These are phyloP conservation scores for Rhabditoides inermis DNA, from an alignment of 2,888 invertebrate species.

Conservation along the genomic window DNA sequence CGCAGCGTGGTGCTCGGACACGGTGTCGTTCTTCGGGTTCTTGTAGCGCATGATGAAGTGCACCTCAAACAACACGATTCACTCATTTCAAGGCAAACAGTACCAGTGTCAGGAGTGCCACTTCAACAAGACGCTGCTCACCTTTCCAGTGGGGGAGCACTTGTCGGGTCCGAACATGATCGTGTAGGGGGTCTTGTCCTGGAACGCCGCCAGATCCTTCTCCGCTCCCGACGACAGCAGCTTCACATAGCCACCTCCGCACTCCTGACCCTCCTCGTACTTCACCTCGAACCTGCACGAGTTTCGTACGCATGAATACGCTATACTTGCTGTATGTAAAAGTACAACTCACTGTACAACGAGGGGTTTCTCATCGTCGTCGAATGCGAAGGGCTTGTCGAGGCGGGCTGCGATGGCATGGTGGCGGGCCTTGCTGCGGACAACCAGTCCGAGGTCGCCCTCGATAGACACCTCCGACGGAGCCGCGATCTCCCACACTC, in stretches of 20 bases:
- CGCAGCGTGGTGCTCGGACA: slow-evolving; percentile 83
- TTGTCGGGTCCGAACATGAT: slow-evolving; percentile 99
- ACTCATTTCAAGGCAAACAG: no score
- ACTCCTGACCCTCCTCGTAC: slow-evolving; percentile 91
- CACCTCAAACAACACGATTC: no score
- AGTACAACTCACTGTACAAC: slow-evolving; percentile 74
- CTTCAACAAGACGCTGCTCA: no score
- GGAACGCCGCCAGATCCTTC: slow-evolving; percentile 33
- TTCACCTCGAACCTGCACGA: slow-evolving; percentile 59
- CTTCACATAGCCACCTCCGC: slow-evolving; percentile 95
- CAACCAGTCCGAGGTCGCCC: slow-evolving; percentile 76
- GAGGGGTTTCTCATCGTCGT: slow-evolving; percentile 67
- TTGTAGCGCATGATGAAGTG: slow-evolving; percentile 85
- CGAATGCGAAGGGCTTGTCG: slow-evolving; percentile 72
- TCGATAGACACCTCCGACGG: slow-evolving; percentile 70
- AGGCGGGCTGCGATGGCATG: slow-evolving; percentile 79
- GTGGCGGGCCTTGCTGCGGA: slow-evolving; percentile 87
- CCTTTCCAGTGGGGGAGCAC: slow-evolving; percentile 89
- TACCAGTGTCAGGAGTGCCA: no score
- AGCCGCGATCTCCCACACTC: slow-evolving; percentile 67
- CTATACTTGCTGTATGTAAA: background rate
- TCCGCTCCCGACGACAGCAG: slow-evolving; percentile 70
- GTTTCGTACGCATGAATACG: background rate
- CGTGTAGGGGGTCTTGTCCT: slow-evolving; percentile 89
- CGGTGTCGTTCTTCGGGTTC: slow-evolving; percentile 76